Base-by-base conservation (phyloP, 2,888 invertebrate genomes). In the Barypeithes pellucidus region DNA sequence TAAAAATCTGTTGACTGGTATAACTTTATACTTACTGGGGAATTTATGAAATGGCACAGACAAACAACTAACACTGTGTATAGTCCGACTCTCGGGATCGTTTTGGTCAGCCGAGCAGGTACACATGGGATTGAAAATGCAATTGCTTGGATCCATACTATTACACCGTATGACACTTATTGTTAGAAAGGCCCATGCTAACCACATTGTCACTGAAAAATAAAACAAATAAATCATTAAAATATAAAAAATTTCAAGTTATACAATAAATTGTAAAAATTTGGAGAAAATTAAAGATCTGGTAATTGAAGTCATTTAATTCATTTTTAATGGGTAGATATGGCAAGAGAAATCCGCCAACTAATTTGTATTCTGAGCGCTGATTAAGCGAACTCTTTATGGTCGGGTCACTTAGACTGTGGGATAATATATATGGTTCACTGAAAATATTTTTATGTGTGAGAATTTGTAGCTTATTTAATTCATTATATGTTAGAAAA, bases 21-120 rank as follows among this genome's bases (percentile, higher is more conserved):
- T 61, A 59, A 72, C 36, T 62, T n/a, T 22, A 43, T 76, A 79
- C 79, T 78, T 87, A 92, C 92, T 92, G 86, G 93, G 92, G 82
- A 92, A 91, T 82, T 91, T 89, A 81, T 91, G 92, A 80, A 93
- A 89, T n/a, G 92, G 91, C 74, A 92, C 91, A 41, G 91, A 92
- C 79, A 91, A 89, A 84, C 93, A 93, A 81, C 90, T 91, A 87
- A 92, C 90, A 77, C 84, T 84, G 76, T 84, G 84, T 78, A 85
- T 85, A 75, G 81, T 82, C 76, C 83, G 80, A 54, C 82, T 80
- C 76, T 69, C 79, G 76, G 81, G 80, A 77, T 85, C 83, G 77
- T 83, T 82, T 84, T 91, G 91, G 78, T 89, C 89, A 47, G 89
- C 86, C 82, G 91, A 91, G 85, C 93, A 93, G 79, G 90, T 89